A percentile compares a stretch with the other conserved stretches of the same genome.
Evolutionary conservation across 2,888 invertebrate species (phyloP).

Genomic region (Leucophenga maculata): DNA sequence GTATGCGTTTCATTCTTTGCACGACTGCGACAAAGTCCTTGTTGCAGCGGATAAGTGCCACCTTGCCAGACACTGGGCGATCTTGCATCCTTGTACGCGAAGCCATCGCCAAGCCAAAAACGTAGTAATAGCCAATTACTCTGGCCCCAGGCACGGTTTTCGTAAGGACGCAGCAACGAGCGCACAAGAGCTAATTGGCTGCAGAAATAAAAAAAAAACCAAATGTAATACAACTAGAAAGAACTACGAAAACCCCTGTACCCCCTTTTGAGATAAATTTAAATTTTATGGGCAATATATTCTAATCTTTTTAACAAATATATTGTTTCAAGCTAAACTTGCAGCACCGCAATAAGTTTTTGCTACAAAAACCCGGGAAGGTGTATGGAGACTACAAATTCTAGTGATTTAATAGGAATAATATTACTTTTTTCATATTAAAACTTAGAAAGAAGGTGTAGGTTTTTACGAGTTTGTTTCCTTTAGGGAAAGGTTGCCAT

Average conservation of each 20-base stretch:
- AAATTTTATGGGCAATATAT: too few relatives aligned
- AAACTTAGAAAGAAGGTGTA: too few relatives aligned
- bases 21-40: slow-evolving; percentile 69
- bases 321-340: background rate
- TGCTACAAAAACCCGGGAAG: too few relatives aligned
- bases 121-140: slow-evolving; percentile 88
- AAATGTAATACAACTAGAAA: too few relatives aligned
- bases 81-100: slow-evolving; percentile 80
- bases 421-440: too few relatives aligned
- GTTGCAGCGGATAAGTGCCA: slow-evolving; percentile 61
- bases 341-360: too few relatives aligned
- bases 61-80: slow-evolving; percentile 76
- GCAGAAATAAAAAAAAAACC: background rate
- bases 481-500: too few relatives aligned
- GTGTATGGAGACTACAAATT: too few relatives aligned
- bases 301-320: background rate
- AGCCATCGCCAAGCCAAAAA: slow-evolving; percentile 89
- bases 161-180: slow-evolving; percentile 83
- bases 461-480: too few relatives aligned
- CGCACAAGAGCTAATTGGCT: slow-evolving; percentile 76
- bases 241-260: too few relatives aligned
- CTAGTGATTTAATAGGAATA: too few relatives aligned
- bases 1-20: slow-evolving; percentile 71
- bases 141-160: slow-evolving; percentile 87
- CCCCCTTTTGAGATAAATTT: too few relatives aligned